Base-by-base conservation (phyloP, 2,888 invertebrate species). In the Rotaria sp. region DNA sequence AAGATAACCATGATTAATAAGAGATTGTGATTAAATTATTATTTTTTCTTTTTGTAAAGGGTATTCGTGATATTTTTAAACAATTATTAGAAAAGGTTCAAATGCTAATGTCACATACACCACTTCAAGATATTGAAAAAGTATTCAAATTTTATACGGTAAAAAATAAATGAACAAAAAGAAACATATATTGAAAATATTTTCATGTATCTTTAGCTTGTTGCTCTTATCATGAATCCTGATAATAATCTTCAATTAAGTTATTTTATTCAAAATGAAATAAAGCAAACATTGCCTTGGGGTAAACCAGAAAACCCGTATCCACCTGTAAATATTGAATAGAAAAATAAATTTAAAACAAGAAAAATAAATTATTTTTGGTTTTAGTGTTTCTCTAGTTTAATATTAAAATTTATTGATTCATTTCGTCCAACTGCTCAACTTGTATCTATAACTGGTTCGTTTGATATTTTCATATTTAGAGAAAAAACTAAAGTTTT, bases 391-490 rank as follows among this genome's bases (percentile, higher is more conserved):
- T 75, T 75, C 15, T 75, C 75, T 1, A 75, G 75, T 75, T 91
- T 96, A 48, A 93, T 97, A 90, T 94, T 95, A 5, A 94, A 94
- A 90, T 96, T 96, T 91, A 94, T 96, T 8, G 96, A 96, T 90
- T 96, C 96, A 91, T 97, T 97, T 91, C 94, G 95, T 88, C 94
- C 95, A 26, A 95, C 95, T 87, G 96, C 97, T 0, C 96, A 97
- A 92, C 97, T 97, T 95, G 95, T 97, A 0, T 95, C 96, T 0
- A 95, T 96, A 38, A 89, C 90, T 87, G 90, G 90, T 90, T 10
- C 4, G 13, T 35, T 84, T 30, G 11, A 57, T 41, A 24, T 26
- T 45, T 4, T 13, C 8, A 4, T 11, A 24, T 84, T 24, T 35
- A 18, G 35, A 52, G 15, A 38, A n/a, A 55, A 85, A 13, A 59